These are phyloP conservation scores for Ambastaia sidthimunki DNA, from an alignment of 2,797 vertebrate genomes.

Conservation along the genomic window DNA sequence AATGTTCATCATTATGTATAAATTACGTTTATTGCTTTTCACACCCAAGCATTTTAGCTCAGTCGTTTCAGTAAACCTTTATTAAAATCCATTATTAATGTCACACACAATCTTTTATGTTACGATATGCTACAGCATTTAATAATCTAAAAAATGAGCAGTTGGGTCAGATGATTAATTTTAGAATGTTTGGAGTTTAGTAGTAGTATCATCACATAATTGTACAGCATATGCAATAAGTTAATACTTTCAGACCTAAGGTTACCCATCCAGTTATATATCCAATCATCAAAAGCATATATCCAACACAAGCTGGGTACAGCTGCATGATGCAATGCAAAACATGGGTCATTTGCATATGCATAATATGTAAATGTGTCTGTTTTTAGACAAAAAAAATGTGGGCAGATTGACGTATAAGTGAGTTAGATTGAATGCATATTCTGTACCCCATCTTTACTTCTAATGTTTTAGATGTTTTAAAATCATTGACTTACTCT, in stretches of 20 bases:
- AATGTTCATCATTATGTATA: slow-evolving; percentile 1
- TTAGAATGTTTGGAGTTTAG: neutral
- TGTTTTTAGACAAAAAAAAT: neutral
- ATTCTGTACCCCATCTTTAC: no score
- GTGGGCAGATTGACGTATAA: no score
- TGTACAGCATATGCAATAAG: neutral
- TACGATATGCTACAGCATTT: neutral
- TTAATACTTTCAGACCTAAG: slow-evolving; percentile 44
- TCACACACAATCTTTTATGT: slow-evolving; percentile 17
- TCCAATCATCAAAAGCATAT: neutral
- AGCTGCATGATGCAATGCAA: neutral
- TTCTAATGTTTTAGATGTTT: no score
- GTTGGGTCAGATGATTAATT: neutral
- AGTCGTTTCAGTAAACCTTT: neutral
- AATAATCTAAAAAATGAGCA: neutral
- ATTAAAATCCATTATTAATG: slow-evolving; percentile 37
- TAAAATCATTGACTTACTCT: no score
- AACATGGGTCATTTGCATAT: neutral
- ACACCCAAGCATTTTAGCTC: slow-evolving; percentile 17
- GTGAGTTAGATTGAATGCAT: no score
- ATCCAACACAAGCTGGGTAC: neutral
- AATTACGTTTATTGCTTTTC: neutral
- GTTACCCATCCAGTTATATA: slow-evolving; percentile 35
- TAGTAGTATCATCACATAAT: neutral
- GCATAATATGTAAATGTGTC: neutral